Conservation (phyloP, 1,140 invertebrate species). For the Drosophila eugracilis region DNA sequence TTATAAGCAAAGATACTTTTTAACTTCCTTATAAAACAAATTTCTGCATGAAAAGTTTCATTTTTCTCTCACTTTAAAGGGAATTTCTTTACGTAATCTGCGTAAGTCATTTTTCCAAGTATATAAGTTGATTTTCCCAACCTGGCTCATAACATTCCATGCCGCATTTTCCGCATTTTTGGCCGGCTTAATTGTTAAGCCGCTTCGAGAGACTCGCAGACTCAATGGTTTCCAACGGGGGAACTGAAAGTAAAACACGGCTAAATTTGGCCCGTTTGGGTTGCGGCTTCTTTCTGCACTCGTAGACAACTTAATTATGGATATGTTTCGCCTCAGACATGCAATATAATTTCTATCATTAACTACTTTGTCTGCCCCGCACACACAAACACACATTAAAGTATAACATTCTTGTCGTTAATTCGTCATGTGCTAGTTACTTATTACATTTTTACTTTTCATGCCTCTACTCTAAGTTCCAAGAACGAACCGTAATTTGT, state of each 20-base stretch:
- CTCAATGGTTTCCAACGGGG: slow-evolving; percentile 25
- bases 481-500: slow-evolving; percentile 69
- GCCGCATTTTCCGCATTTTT: slow-evolving; percentile 63
- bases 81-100: not conserved
- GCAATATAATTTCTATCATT: slow-evolving; percentile 66
- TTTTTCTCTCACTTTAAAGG: not conserved
- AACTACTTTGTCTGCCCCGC: slow-evolving; percentile 61
- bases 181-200: slow-evolving; percentile 62
- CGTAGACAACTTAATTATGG: slow-evolving; percentile 76
- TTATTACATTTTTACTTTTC: slow-evolving; percentile 66
- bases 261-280: slow-evolving; percentile 8
- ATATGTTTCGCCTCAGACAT: slow-evolving; percentile 58
- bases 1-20: no score
- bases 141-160: slow-evolving; percentile 17
- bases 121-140: slow-evolving; percentile 29
- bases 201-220: slow-evolving; percentile 21
- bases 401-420: slow-evolving; percentile 57
- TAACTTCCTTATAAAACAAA: not conserved
- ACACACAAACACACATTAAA: slow-evolving; percentile 5
- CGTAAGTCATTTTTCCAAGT: slow-evolving; percentile 12
- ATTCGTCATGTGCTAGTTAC: slow-evolving; percentile 78
- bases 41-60: not conserved
- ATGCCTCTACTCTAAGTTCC: slow-evolving; percentile 57
- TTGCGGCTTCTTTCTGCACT: slow-evolving; percentile 56
- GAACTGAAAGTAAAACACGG: slow-evolving; percentile 72